Conservation (phyloP, 2,113 vertebrate species). For the Poecilia latipinna region DNA sequence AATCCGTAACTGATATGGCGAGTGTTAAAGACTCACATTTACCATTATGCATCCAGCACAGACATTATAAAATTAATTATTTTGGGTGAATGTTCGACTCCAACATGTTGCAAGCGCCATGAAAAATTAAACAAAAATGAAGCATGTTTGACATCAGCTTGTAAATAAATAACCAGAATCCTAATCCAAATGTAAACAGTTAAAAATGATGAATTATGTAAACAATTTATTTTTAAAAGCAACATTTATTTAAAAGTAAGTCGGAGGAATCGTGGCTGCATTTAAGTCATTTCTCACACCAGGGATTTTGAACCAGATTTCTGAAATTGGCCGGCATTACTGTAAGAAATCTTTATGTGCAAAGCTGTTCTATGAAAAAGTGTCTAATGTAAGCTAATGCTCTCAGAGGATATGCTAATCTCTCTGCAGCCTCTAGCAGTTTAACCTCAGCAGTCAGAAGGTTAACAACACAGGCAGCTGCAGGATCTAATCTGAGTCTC, state of each 20-base stretch:
- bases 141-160: no score
- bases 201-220: no score
- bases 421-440: conserved; percentile 10
- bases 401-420: not conserved
- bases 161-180: no score
- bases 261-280: not conserved
- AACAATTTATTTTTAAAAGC: no score
- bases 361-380: not conserved
- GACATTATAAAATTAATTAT: no score
- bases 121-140: no score
- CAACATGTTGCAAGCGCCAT: no score
- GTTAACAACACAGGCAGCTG: conserved; percentile 37
- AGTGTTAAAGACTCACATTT: no score
- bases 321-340: not conserved
- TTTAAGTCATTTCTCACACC: not conserved
- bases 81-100: no score
- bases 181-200: no score
- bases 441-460: conserved; percentile 50
- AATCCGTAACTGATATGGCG: no score
- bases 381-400: conserved; percentile 3
- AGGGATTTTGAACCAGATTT: conserved; percentile 1
- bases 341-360: not conserved
- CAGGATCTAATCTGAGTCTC: conserved; percentile 40
- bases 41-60: no score
- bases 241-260: not conserved